These are phyloP conservation scores for Drosophila malerkotliana DNA, from an alignment of 1,140 invertebrate species.

Conservation along the genomic window DNA sequence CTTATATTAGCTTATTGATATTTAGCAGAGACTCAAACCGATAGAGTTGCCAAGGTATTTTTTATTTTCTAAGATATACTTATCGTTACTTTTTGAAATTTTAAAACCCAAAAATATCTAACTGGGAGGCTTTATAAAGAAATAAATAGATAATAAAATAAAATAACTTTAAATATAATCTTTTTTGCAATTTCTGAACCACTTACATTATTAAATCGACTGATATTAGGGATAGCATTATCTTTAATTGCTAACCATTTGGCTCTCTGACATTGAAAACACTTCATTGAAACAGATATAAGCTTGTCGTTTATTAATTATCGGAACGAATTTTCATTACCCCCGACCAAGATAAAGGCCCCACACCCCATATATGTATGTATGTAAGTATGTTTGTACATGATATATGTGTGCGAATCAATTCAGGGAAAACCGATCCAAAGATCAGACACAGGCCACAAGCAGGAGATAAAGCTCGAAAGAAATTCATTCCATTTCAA, in stretches of 20 bases:
- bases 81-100: slow-evolving; percentile 8
- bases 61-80: too few species aligned
- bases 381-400: neutral
- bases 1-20: neutral
- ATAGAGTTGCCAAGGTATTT: neutral
- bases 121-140: too few species aligned
- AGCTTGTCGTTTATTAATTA: slow-evolving; percentile 78
- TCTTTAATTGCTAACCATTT: slow-evolving; percentile 24
- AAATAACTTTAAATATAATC: too few species aligned
- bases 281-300: slow-evolving; percentile 68
- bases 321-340: slow-evolving; percentile 78
- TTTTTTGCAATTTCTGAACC: too few species aligned
- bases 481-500: slow-evolving; percentile 78
- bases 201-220: neutral
- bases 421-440: slow-evolving; percentile 55
- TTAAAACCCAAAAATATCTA: neutral
- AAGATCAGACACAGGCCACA: neutral
- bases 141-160: too few species aligned
- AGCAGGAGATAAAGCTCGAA: slow-evolving; percentile 45
- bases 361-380: slow-evolving; percentile 11
- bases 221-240: slow-evolving; percentile 20
- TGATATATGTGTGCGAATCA: slow-evolving; percentile 29
- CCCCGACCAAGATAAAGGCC: slow-evolving; percentile 41
- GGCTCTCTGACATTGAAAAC: slow-evolving; percentile 56
- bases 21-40: neutral